Evolutionary conservation across 1,140 invertebrate genomes (phyloP).

Genomic region (Ceratoteleas bidentatus): DNA sequence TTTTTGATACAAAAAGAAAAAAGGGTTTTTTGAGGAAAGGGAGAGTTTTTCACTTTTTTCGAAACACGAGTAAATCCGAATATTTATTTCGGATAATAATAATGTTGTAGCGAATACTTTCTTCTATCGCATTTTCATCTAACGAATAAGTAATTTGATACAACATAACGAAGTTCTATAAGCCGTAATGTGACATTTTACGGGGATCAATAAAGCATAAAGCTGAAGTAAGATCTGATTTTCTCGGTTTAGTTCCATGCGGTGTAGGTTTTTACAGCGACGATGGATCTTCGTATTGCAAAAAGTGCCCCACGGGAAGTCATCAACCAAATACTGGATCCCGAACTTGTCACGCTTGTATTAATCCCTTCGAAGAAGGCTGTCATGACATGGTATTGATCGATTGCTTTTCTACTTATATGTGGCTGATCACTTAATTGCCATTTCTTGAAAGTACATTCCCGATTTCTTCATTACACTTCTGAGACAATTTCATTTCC

Average conservation of each 20-base stretch:
- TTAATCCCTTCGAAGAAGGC: slow-evolving; percentile 74
- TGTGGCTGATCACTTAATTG: slow-evolving; percentile 1
- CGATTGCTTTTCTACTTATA: slow-evolving; percentile 38
- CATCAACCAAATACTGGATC: slow-evolving; percentile 74
- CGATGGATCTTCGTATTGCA: slow-evolving; percentile 73
- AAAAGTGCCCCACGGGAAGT: slow-evolving; percentile 72
- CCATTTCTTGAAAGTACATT: slow-evolving; percentile 5
- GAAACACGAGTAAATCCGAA: too few relatives aligned
- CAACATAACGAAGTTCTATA: neutral
- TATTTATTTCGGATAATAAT: too few relatives aligned
- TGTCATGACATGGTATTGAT: slow-evolving; percentile 73
- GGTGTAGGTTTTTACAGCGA: slow-evolving; percentile 73
- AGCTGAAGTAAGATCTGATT: slow-evolving; percentile 50
- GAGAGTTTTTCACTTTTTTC: too few relatives aligned
- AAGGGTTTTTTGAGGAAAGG: too few relatives aligned
- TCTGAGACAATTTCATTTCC: too few relatives aligned
- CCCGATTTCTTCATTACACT: too few relatives aligned
- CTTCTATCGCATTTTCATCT: too few relatives aligned
- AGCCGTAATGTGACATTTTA: slow-evolving; percentile 21
- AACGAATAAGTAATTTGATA: neutral
- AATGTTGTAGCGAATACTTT: too few relatives aligned
- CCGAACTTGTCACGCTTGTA: slow-evolving; percentile 73
- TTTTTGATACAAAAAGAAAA: too few relatives aligned
- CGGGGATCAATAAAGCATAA: slow-evolving; percentile 28
- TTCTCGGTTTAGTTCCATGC: slow-evolving; percentile 73